Percentiles rank a stretch among this genome's conserved stretches.
Conservation (phyloP, 2,797 vertebrate genomes). For the Sciurus vulgaris region DNA sequence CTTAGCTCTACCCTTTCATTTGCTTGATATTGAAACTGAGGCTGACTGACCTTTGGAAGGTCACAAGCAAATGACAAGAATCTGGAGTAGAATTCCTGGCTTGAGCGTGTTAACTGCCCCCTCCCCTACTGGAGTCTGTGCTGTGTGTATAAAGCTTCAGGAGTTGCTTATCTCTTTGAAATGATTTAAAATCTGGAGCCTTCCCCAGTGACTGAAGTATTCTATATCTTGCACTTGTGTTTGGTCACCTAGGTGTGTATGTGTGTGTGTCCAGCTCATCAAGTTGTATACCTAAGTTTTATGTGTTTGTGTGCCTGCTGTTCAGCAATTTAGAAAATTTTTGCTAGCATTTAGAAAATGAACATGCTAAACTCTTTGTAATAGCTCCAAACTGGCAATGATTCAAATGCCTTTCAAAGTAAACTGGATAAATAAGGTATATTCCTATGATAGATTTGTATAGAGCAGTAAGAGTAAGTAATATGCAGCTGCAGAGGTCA, state of each 20-base stretch:
- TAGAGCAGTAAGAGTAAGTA: not conserved
- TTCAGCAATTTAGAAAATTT: not conserved
- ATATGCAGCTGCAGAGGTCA: not conserved
- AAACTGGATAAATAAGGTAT: not conserved
- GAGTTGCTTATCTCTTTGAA: not conserved
- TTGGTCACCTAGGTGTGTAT: not conserved
- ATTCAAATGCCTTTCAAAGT: not conserved
- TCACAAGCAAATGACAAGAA: not conserved
- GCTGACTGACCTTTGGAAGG: conserved; percentile 12
- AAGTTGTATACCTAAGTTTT: not conserved
- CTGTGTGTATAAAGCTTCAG: not conserved
- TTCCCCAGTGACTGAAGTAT: not conserved
- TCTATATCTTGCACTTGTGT: not conserved
- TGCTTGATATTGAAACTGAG: not conserved
- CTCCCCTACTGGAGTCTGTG: not conserved
- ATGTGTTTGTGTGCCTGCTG: not conserved
- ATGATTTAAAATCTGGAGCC: not conserved
- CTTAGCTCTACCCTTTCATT: not conserved
- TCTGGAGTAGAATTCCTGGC: not conserved
- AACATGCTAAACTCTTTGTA: not conserved
- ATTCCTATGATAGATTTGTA: not conserved
- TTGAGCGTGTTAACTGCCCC: not conserved
- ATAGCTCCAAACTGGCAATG: not conserved
- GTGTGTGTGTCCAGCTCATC: not conserved
- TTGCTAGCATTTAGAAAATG: conserved; percentile 44